phyloP scores from a whole-genome alignment of 2,888 invertebrate species.

The Bugulina stolonifera region DNA sequence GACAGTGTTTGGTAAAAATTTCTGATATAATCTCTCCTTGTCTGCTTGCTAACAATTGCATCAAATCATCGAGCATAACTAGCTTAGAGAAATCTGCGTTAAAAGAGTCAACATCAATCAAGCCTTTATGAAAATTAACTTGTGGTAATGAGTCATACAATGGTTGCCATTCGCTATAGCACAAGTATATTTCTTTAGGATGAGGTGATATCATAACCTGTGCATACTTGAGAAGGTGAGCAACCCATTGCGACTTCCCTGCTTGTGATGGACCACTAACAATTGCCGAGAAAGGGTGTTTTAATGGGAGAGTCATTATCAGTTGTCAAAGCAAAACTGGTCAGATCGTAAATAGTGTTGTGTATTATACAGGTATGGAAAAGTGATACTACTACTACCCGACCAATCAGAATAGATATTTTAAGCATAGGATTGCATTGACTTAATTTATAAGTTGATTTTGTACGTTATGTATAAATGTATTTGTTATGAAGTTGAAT shows the following conservation, averaged over 20 bases:
- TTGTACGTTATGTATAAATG: too few species aligned
- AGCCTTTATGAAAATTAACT: neutral
- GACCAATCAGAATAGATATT: too few species aligned
- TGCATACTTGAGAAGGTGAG: neutral
- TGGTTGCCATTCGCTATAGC: conserved; percentile 3
- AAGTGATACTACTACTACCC: too few species aligned
- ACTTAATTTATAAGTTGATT: too few species aligned
- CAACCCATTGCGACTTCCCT: neutral
- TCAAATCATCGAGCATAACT: conserved; percentile 4
- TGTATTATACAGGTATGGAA: too few species aligned
- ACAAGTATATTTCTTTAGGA: neutral
- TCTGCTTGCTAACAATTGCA: too few species aligned
- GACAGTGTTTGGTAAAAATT: conserved; percentile 1
- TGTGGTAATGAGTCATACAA: neutral
- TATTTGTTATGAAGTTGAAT: too few species aligned
- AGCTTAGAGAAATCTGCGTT: neutral
- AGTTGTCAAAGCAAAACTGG: too few species aligned
- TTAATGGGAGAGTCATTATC: conserved; percentile 11
- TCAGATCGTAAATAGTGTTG: too few species aligned
- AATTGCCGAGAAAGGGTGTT: conserved; percentile 7
- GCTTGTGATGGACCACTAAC: neutral
- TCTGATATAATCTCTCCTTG: neutral
- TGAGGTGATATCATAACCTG: neutral
- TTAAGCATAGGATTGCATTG: too few species aligned
- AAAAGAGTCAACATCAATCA: neutral